These are phyloP conservation scores for Probosciger aterrimus DNA, from an alignment of 2,113 vertebrate species.

Conservation along the genomic window DNA sequence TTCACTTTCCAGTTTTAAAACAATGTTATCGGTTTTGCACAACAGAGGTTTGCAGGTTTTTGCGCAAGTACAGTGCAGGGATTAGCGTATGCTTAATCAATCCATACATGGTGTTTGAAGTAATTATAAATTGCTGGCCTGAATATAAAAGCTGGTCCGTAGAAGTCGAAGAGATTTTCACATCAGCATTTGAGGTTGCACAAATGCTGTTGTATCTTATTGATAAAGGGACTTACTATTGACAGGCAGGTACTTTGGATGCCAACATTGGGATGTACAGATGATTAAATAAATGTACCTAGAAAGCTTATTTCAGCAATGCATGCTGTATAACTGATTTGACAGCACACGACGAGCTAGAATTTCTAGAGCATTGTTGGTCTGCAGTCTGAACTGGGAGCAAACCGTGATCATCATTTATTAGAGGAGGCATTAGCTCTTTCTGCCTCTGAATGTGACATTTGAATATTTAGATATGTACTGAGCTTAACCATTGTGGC, in stretches of 20 bases:
- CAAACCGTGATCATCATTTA: background rate
- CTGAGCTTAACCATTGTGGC: background rate
- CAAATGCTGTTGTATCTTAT: background rate
- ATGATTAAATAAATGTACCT: slow-evolving; percentile 52
- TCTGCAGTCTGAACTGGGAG: background rate
- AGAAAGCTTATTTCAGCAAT: slow-evolving; percentile 17
- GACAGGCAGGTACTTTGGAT: slow-evolving; percentile 19
- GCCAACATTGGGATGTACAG: background rate
- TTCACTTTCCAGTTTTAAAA: slow-evolving; percentile 6
- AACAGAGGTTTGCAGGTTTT: background rate
- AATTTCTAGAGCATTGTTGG: slow-evolving; percentile 21
- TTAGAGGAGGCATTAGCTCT: background rate
- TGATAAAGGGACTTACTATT: background rate
- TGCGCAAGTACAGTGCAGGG: background rate
- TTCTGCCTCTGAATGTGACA: background rate
- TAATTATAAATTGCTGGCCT: slow-evolving; percentile 16
- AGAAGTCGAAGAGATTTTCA: background rate
- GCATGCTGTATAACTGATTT: background rate
- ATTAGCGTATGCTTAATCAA: background rate
- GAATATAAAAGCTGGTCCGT: background rate
- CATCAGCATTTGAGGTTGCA: background rate
- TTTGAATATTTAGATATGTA: background rate
- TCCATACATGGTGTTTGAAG: background rate
- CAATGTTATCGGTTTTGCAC: background rate
- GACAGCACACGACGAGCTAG: background rate